Conservation (phyloP, 1,140 invertebrate species). For the Fopius arisanus region DNA sequence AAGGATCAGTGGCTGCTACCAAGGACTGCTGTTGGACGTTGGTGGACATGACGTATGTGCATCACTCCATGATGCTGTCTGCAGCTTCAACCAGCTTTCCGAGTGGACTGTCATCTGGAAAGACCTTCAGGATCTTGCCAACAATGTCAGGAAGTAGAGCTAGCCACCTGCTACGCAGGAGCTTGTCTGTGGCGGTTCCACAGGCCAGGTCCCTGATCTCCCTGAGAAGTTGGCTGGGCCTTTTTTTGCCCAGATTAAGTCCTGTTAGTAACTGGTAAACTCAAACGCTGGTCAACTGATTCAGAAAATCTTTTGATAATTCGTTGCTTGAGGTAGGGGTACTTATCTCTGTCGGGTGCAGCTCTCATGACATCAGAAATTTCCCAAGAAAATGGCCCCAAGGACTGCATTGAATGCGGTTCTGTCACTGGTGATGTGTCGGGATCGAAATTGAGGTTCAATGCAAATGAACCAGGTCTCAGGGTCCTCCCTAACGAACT, state of each 20-base stretch:
- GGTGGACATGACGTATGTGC: no score
- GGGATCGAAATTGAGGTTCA: slow-evolving; percentile 39
- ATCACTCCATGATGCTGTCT: no score
- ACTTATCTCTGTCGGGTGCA: slow-evolving; percentile 28
- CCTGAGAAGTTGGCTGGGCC: slow-evolving; percentile 25
- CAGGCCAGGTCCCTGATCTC: neutral
- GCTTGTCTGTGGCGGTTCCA: no score
- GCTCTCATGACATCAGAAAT: slow-evolving; percentile 24
- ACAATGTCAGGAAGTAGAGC: no score
- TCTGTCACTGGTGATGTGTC: slow-evolving; percentile 28
- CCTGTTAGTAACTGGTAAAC: neutral
- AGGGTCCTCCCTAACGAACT: neutral
- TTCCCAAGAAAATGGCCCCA: neutral
- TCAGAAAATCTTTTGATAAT: slow-evolving; percentile 21
- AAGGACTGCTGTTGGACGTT: no score
- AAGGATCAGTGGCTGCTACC: no score
- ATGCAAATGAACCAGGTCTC: slow-evolving; percentile 44
- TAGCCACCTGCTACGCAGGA: no score
- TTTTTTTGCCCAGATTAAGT: slow-evolving; percentile 31
- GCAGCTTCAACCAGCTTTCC: no score
- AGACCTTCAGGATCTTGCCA: no score
- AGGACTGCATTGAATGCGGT: slow-evolving; percentile 35
- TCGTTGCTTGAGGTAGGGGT: slow-evolving; percentile 23
- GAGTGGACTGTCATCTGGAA: no score
- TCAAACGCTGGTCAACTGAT: slow-evolving; percentile 17